Evolutionary conservation across 2,797 vertebrate genomes (phyloP).

Genomic region (Tenualosa ilisha): DNA sequence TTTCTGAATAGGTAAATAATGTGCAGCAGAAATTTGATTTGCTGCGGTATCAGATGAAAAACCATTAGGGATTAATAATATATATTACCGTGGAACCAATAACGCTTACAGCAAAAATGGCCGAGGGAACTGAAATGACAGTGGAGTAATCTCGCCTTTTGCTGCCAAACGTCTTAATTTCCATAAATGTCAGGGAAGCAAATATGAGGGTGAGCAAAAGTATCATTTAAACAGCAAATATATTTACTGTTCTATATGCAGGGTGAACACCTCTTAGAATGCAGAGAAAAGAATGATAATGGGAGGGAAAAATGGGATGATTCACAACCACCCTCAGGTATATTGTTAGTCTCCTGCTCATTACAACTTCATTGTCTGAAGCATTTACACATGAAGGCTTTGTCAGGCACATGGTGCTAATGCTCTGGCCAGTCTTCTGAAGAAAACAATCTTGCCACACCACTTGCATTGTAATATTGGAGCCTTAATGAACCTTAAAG

Average conservation of each 20-base stretch:
- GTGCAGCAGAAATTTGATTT: constrained; percentile 51
- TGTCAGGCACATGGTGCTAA: constrained; percentile 57
- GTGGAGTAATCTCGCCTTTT: constrained; percentile 55
- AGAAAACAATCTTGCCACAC: constrained; percentile 69
- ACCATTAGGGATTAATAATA: constrained; percentile 56
- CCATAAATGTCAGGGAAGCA: constrained; percentile 43
- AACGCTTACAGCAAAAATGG: constrained; percentile 53
- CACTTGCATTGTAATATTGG: constrained; percentile 51
- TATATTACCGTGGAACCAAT: constrained; percentile 57
- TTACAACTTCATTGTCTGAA: constrained; percentile 73
- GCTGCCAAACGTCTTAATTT: constrained; percentile 50
- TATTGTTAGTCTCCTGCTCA: constrained; percentile 68
- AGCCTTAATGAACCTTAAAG: constrained; percentile 70
- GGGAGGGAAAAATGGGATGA: constrained; percentile 53
- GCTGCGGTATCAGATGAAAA: constrained; percentile 55
- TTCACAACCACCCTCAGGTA: constrained; percentile 61
- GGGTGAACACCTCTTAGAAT: not conserved
- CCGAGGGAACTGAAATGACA: constrained; percentile 57
- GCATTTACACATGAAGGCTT: constrained; percentile 61
- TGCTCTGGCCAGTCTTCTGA: constrained; percentile 55
- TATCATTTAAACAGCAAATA: constrained; percentile 19
- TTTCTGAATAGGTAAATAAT: constrained; percentile 39
- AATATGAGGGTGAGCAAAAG: constrained; percentile 6
- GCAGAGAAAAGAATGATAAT: not conserved
- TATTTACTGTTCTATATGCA: constrained; percentile 8